Evolutionary conservation across 1,140 invertebrate species (phyloP), one percentile per base, ranked within the genome.

Genomic region (Teleopsis dalmanni): DNA sequence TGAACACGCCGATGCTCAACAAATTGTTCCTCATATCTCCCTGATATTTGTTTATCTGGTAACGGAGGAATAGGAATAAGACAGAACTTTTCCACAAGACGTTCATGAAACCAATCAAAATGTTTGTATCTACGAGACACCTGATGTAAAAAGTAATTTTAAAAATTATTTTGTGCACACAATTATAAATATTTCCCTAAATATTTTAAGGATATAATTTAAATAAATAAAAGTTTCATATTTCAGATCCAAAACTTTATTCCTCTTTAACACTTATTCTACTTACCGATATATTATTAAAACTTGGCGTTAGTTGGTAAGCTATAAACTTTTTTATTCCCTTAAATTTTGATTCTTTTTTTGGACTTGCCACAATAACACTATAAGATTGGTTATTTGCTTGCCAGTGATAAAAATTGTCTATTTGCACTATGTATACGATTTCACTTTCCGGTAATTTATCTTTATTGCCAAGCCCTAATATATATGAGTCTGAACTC

Each of bases 81-180:
- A 53, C 88, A 84, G 71, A 93, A 98, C 72, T 99, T 98, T 56
- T 91, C 91, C 58, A 85, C 83, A 48, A 99, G 75, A 54, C 92
- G 78, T 61, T 94, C 90, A 72, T 97, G 92, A 38, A 99, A 70
- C 95, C 95, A 99, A 76, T 98, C 95, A 76, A 99, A 98, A 72
- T 98, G 95, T 74, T 98, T 98, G 72, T 98, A 98, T 59, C 95
- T 80, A 59, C 95, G 78, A 46, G 91, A 94, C 45, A 70, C 66
- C 66, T 70, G 51, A 3, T 29, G 31, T 9, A 9, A 13, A 27
- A 42, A 26, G n/a, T n/a, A n/a, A n/a, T n/a, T n/a, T n/a, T n/a
- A n/a, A n/a, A n/a, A n/a, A n/a, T n/a, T n/a, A n/a, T n/a, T 14
- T 14, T 40, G 23, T 40, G 22, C 7, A n/a, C n/a, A n/a, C n/a